These are phyloP conservation scores for Brachycybe producta DNA, from an alignment of 2,888 invertebrate genomes.

Conservation along the genomic window DNA sequence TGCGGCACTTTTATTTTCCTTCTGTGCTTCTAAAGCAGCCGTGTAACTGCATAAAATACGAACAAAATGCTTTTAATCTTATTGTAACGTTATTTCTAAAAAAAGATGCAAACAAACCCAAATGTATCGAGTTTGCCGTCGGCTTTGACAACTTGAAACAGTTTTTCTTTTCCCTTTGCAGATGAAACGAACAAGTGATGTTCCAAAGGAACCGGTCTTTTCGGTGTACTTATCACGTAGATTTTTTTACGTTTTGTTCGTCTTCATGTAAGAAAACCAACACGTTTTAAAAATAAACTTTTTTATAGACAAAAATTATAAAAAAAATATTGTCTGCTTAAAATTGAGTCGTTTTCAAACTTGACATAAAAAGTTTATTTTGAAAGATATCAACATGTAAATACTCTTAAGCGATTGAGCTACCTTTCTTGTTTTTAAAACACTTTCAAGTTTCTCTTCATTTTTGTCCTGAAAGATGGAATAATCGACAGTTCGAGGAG, in stretches of 20 bases:
- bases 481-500: too few relatives aligned
- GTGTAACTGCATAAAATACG: conserved; percentile 15
- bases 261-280: conserved; percentile 24
- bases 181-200: conserved; percentile 69
- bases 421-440: too few relatives aligned
- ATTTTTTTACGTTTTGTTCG: conserved; percentile 55
- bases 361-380: too few relatives aligned
- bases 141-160: conserved; percentile 63
- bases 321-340: too few relatives aligned
- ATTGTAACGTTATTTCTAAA: neutral
- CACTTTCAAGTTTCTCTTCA: too few relatives aligned
- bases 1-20: neutral
- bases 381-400: too few relatives aligned
- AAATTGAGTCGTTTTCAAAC: too few relatives aligned
- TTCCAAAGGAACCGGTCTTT: conserved; percentile 88
- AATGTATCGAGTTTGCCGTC: conserved; percentile 26
- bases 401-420: too few relatives aligned
- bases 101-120: conserved; percentile 3
- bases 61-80: too few relatives aligned
- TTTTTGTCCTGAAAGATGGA: too few relatives aligned
- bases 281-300: neutral
- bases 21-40: conserved; percentile 10
- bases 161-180: conserved; percentile 49
- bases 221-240: conserved; percentile 83
- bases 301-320: too few relatives aligned